Evolutionary conservation across 2,888 invertebrate species (phyloP).

Genomic region (Colostygia pectinataria): DNA sequence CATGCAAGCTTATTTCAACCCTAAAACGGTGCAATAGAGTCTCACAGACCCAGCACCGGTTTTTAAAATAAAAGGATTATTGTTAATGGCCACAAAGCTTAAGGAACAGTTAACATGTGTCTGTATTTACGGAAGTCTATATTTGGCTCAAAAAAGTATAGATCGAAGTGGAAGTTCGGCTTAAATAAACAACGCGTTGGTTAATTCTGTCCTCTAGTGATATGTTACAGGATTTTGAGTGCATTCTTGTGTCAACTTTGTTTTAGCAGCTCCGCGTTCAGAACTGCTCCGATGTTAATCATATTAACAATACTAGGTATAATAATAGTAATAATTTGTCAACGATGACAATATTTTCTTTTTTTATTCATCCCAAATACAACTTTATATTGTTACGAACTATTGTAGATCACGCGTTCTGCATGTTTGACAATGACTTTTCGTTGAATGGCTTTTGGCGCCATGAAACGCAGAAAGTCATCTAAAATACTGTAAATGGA

Average conservation of each 20-base stretch:
- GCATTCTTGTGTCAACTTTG: slow-evolving; percentile 46
- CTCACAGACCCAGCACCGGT: slow-evolving; percentile 18
- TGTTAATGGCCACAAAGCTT: slow-evolving; percentile 61
- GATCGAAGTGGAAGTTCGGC: slow-evolving; percentile 38
- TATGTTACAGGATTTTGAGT: slow-evolving; percentile 50
- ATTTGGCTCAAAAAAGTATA: slow-evolving; percentile 36
- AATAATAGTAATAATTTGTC: no score
- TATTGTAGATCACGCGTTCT: no score
- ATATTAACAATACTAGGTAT: no score
- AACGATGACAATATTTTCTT: not conserved
- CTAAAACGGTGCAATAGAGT: slow-evolving; percentile 37
- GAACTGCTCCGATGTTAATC: not conserved
- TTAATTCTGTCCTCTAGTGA: slow-evolving; percentile 62
- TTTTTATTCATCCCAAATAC: no score
- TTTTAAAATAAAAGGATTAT: slow-evolving; percentile 68
- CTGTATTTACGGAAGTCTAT: slow-evolving; percentile 55
- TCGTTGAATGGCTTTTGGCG: no score
- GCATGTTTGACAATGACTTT: no score
- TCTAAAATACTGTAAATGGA: no score
- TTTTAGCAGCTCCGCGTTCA: slow-evolving; percentile 8
- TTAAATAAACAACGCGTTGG: slow-evolving; percentile 55
- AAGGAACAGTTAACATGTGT: slow-evolving; percentile 62
- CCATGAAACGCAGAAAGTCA: no score
- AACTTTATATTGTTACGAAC: no score
- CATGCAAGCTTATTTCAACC: slow-evolving; percentile 47